A percentile compares a stretch with the other conserved stretches of the same genome.
These are phyloP conservation scores for Homarus americanus DNA, from an alignment of 1,140 invertebrate genomes.

Conservation along the genomic window DNA sequence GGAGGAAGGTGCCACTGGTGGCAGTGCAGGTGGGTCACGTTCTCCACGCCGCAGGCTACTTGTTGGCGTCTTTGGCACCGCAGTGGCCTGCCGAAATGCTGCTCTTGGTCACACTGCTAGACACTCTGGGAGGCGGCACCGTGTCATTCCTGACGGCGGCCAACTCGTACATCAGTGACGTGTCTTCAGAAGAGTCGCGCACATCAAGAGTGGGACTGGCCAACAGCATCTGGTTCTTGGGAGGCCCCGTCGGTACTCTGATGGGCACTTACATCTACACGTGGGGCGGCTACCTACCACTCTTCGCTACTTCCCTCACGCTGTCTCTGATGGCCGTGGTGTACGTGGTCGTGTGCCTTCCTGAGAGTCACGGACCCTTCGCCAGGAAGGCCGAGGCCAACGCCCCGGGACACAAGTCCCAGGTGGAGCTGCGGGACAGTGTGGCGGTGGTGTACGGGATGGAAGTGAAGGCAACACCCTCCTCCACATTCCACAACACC, in stretches of 20 bases:
- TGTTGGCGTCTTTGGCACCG: conserved; percentile 37
- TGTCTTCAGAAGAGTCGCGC: conserved; percentile 42
- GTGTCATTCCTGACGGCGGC: conserved; percentile 62
- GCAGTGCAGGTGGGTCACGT: conserved; percentile 61
- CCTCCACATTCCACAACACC: background rate
- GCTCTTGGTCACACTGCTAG: conserved; percentile 55
- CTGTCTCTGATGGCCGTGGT: conserved; percentile 35
- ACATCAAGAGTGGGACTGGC: conserved; percentile 57
- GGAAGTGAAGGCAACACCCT: background rate
- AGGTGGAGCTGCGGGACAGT: conserved; percentile 32
- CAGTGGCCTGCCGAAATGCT: conserved; percentile 43
- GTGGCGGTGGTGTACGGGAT: conserved; percentile 50
- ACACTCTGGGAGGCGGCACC: conserved; percentile 55
- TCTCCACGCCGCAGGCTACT: conserved; percentile 58
- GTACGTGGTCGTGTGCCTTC: conserved; percentile 47
- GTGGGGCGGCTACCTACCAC: conserved; percentile 47
- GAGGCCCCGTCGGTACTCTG: conserved; percentile 49
- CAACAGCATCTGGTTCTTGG: conserved; percentile 66
- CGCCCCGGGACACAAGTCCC: background rate
- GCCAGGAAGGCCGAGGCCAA: background rate
- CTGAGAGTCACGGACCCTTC: conserved; percentile 64
- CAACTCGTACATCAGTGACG: conserved; percentile 60
- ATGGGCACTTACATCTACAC: conserved; percentile 64
- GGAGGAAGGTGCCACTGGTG: conserved; percentile 55
- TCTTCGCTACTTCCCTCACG: conserved; percentile 55